Evolutionary conservation across 1,140 invertebrate genomes (phyloP), one percentile per base, ranked within the genome.

Genomic region (Drosophila cardini): DNA sequence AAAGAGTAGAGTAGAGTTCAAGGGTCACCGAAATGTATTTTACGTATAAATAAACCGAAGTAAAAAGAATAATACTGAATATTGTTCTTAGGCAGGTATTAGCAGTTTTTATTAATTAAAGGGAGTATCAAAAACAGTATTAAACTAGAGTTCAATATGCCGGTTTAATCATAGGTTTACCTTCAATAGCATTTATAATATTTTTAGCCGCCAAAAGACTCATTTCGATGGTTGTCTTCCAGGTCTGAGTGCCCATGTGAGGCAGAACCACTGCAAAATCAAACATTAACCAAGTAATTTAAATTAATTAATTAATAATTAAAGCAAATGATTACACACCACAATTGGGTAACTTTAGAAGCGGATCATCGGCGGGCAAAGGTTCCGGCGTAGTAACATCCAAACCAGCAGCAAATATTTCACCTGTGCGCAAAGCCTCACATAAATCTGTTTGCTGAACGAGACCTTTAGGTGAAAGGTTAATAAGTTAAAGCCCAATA

Each of bases 311-410:
- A 38, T 32, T 36, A 2, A 7, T 13, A n/a, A 8, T 4, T 26
- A 32, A 48, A 21, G 26, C 36, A 57, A 4, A 8, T 52, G 26
- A 0, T 4, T 75, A 91, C 93, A 93, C 79, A 97, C 96, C 95
- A 80, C 95, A 97, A 92, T 98, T 98, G 2, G 95, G 93, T 18
- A 98, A 86, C 60, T 94, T 94, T 1, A 97, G 92, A 2, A 99
- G 93, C 21, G 95, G 95, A 92, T 97, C 94, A 87, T 96, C 94
- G 0, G 93, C 91, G 0, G 97, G 96, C 21, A 99, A 83, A 2
- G 98, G 98, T 93, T 99, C 98, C 0, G 98, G 98, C 4, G 95
- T 95, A 46, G 95, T 97, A 1, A 98, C 98, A 92, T 99, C 98
- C 1, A 99, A 93, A 1, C 97, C 98, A 0, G 98, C 98, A 0